These are phyloP conservation scores for Cerastis rubricosa DNA, from an alignment of 2,888 invertebrate genomes.

Conservation along the genomic window DNA sequence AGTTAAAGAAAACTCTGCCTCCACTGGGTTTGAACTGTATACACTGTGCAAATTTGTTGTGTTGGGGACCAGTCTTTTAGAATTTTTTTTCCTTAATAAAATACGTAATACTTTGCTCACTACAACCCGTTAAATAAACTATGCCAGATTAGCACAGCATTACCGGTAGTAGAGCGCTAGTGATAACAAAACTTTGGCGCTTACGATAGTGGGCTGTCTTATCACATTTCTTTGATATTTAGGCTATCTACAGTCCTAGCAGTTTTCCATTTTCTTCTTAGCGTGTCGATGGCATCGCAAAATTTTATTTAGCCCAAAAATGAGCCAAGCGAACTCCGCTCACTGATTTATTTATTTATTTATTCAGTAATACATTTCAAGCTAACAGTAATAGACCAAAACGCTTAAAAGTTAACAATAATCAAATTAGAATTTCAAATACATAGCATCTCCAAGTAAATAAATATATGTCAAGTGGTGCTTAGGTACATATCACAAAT, in stretches of 20 bases:
- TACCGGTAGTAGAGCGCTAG: background rate
- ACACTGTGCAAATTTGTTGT: background rate
- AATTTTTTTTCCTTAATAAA: background rate
- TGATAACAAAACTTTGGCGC: background rate
- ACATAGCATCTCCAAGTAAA: too few species aligned
- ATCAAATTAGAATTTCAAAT: too few species aligned
- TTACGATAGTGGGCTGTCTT: constrained; percentile 1
- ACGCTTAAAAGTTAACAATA: too few species aligned
- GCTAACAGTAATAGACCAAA: too few species aligned
- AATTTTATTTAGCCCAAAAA: too few species aligned
- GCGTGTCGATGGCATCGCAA: too few species aligned
- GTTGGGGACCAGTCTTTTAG: background rate
- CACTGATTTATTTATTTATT: too few species aligned
- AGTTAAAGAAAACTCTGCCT: background rate
- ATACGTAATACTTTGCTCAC: background rate
- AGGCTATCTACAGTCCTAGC: background rate
- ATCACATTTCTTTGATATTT: background rate
- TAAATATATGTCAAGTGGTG: too few species aligned
- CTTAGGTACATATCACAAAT: too few species aligned
- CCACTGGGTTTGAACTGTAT: background rate
- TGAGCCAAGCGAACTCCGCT: too few species aligned
- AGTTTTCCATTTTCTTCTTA: too few species aligned
- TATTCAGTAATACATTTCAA: too few species aligned
- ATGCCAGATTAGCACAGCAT: background rate
- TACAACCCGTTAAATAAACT: background rate